These are phyloP conservation scores for Neopipo cinnamomea DNA, from an alignment of 2,113 vertebrate genomes.

Conservation along the genomic window DNA sequence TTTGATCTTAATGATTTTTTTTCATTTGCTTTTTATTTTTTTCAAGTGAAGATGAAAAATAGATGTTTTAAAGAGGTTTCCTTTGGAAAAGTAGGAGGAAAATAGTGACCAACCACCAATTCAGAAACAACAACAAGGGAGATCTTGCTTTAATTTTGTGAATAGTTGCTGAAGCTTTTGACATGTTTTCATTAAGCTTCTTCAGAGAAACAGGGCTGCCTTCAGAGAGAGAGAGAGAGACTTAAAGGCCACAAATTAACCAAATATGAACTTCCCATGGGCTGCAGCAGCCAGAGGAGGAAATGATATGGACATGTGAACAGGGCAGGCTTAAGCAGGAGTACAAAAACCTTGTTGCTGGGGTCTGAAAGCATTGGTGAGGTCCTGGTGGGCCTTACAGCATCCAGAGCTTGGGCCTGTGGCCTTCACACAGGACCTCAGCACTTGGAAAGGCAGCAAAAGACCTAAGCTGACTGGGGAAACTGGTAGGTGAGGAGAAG, in stretches of 20 bases:
- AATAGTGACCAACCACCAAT: not conserved
- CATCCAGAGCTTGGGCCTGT: not conserved
- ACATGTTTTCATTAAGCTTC: not conserved
- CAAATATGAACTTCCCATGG: fast-evolving
- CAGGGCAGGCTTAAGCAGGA: not conserved
- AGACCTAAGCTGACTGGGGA: not conserved
- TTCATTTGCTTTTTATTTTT: not conserved
- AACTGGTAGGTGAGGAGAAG: not conserved
- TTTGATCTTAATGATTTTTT: not conserved
- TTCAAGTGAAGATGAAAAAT: not conserved
- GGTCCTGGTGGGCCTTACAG: not conserved
- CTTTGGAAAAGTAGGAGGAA: not conserved
- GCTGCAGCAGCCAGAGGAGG: not conserved
- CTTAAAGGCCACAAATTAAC: not conserved
- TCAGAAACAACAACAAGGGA: not conserved
- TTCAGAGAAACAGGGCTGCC: not conserved
- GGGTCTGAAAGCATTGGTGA: not conserved
- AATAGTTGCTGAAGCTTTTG: not conserved
- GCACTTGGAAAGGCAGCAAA: not conserved
- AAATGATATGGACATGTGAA: fast-evolving
- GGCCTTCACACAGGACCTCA: not conserved
- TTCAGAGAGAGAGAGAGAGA: not conserved
- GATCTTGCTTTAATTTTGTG: not conserved
- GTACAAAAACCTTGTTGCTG: not conserved
- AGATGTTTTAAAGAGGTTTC: not conserved